phyloP scores from a whole-genome alignment of 2,888 invertebrate genomes.

The Monopis laevigella region DNA sequence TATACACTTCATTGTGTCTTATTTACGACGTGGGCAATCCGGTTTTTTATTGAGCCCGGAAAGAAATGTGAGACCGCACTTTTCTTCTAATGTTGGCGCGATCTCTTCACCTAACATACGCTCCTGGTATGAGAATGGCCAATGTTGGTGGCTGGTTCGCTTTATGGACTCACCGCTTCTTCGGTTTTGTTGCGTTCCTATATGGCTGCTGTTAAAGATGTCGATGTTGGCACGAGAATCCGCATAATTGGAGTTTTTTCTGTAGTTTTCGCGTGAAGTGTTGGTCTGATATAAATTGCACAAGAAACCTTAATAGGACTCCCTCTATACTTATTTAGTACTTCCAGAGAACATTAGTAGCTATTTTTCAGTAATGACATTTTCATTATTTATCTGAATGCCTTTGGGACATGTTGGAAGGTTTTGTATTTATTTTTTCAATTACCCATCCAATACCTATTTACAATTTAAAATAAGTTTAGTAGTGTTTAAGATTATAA shows the following conservation, averaged over 20 bases:
- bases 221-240: conserved; percentile 6
- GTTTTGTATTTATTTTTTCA: no score
- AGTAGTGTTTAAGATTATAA: no score
- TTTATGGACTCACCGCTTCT: conserved; percentile 17
- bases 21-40: conserved; percentile 44
- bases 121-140: conserved; percentile 50
- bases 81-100: conserved; percentile 10
- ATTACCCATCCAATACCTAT: no score
- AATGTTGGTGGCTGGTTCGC: conserved; percentile 35
- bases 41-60: conserved; percentile 32
- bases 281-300: conserved; percentile 10
- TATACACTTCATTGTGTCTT: conserved; percentile 36
- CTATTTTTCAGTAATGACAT: not conserved
- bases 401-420: no score
- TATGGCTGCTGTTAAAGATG: conserved; percentile 1
- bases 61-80: conserved; percentile 13
- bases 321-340: conserved; percentile 7
- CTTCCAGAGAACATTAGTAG: not conserved
- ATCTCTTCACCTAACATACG: conserved; percentile 22
- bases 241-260: conserved; percentile 8
- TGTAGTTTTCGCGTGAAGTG: conserved; percentile 8
- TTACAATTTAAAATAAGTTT: no score
- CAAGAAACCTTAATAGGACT: conserved; percentile 2
- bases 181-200: not conserved
- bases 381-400: conserved; percentile 8